Evolutionary conservation across 2,888 invertebrate species (phyloP), one percentile per base, ranked within the genome.

Genomic region (Idaea biselata): DNA sequence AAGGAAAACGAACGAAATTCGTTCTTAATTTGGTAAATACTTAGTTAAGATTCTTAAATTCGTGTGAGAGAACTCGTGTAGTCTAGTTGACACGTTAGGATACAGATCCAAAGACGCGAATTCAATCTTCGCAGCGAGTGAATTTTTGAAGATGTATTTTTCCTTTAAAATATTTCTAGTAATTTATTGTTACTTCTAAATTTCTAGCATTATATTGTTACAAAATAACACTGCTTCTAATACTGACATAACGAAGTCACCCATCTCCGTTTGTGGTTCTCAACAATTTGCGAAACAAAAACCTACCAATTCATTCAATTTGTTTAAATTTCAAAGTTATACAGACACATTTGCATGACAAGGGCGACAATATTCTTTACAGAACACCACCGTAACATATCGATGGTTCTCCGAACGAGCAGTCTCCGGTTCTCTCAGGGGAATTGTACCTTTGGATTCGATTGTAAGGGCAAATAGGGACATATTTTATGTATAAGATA

Each of bases 311-410:
- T 44, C 44, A 44, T 44, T 44, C 44, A 44, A 44, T 44, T 44
- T 44, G 44, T 44, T 44, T 44, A 44, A 44, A 44, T 44, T 44
- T 44, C 44, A 44, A 44, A 44, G 44, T 44, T 44, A 44, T 44
- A 8, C 44, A 44, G 44, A 44, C 44, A 44, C 44, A 44, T 44
- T 44, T 44, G 44, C 44, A 44, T 44, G 44, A 44, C 44, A 44
- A 44, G 44, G 44, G 44, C 14, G 44, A 44, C 44, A 44, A 44
- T 44, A 44, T 44, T 44, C 44, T 44, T 44, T 72, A 75, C 65
- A 77, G 80, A 81, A 82, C 61, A 16, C 73, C 61, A 16, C 73
- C 72, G 73, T 77, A 76, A 66, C 73, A 68, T 76, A 77, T 72
- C 73, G 72, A 73, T 74, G 44, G 44, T 44, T 44, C 44, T 44